These are phyloP conservation scores for Ernsta delagoae DNA, from an alignment of 2,888 invertebrate genomes.

Conservation along the genomic window DNA sequence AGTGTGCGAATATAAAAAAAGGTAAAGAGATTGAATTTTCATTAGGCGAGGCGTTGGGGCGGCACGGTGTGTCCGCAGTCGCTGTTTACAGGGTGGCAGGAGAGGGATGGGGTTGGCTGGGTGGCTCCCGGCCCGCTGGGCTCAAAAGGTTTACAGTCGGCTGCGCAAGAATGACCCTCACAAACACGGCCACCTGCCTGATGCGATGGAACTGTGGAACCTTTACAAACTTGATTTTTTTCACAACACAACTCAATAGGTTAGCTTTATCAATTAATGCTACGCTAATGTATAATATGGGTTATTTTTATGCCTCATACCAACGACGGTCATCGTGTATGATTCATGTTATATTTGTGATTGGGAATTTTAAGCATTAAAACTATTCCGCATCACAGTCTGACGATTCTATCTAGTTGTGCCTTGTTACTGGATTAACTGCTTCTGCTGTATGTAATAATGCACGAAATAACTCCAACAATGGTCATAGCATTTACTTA, in stretches of 20 bases:
- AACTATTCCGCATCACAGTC: too few relatives aligned
- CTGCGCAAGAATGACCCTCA: slow-evolving; percentile 83
- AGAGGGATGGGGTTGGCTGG: slow-evolving; percentile 41
- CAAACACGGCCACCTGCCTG: slow-evolving; percentile 74
- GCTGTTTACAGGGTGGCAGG: slow-evolving; percentile 59
- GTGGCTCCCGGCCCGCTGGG: slow-evolving; percentile 69
- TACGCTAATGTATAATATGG: not conserved
- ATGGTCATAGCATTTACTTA: too few relatives aligned
- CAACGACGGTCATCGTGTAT: not conserved
- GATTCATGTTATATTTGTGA: not conserved
- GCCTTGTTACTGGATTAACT: too few relatives aligned
- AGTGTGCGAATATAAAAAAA: slow-evolving; percentile 63
- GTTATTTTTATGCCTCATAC: not conserved
- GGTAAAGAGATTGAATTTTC: slow-evolving; percentile 77
- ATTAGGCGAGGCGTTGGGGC: slow-evolving; percentile 82
- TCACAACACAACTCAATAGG: slow-evolving; percentile 43
- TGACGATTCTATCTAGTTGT: too few relatives aligned
- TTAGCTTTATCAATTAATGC: slow-evolving; percentile 17
- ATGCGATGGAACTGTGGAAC: slow-evolving; percentile 66
- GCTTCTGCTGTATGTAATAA: too few relatives aligned
- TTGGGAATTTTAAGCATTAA: too few relatives aligned
- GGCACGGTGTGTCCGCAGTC: slow-evolving; percentile 73
- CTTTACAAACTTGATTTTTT: slow-evolving; percentile 53
- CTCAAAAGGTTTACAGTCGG: slow-evolving; percentile 83
- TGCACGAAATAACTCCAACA: too few relatives aligned